A percentile compares a stretch with the other conserved stretches of the same genome.
These are phyloP conservation scores for Lepidothrix coronata DNA, from an alignment of 2,113 vertebrate species.

Conservation along the genomic window DNA sequence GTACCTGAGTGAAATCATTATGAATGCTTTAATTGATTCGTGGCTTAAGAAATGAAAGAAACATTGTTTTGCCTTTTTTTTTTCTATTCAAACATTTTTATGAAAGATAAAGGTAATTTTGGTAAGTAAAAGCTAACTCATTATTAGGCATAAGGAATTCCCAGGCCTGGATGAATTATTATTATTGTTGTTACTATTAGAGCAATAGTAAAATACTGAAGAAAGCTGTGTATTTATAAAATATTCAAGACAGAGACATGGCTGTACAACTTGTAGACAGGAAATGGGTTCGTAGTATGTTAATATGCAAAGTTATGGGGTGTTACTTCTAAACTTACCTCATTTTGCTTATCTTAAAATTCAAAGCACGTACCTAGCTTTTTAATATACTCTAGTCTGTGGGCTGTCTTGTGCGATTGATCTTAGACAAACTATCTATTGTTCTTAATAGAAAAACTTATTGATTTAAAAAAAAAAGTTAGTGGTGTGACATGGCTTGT, in stretches of 20 bases:
- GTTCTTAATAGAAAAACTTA: neutral
- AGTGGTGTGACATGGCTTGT: neutral
- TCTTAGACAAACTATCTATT: neutral
- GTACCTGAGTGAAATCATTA: neutral
- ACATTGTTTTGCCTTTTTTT: neutral
- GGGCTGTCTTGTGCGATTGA: neutral
- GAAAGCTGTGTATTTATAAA: neutral
- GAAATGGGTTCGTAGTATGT: neutral
- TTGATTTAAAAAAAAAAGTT: neutral
- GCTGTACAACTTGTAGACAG: neutral
- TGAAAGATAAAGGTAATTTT: neutral
- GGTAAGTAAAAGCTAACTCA: neutral
- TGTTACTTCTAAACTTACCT: neutral
- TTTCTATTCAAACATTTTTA: neutral
- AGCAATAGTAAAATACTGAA: neutral
- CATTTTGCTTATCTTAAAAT: neutral
- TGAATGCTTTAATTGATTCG: neutral
- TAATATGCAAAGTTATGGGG: neutral
- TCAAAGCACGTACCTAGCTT: neutral
- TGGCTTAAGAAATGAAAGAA: neutral
- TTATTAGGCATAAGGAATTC: neutral
- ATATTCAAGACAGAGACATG: neutral
- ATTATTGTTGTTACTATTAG: neutral
- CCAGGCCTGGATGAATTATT: neutral
- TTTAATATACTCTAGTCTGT: neutral